These are phyloP conservation scores for Salmo trutta DNA, from an alignment of 2,797 vertebrate genomes.

Conservation along the genomic window DNA sequence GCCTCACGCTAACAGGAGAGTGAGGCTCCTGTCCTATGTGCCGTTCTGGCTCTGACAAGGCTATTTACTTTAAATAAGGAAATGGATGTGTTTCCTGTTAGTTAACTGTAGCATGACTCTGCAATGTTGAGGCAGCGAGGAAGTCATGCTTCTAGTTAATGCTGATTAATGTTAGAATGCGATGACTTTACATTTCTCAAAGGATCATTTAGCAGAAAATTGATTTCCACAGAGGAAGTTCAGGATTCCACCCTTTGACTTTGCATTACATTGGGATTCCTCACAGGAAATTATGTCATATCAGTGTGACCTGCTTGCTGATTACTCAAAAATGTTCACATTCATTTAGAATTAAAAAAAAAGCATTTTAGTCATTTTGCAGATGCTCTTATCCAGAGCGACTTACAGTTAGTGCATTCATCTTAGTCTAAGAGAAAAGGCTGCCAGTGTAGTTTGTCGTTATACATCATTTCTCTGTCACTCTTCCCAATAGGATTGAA, in stretches of 20 bases:
- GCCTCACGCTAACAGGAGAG: too few species aligned
- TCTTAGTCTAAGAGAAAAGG: constrained; percentile 4
- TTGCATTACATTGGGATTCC: not conserved
- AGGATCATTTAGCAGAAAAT: not conserved
- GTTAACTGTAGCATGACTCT: not conserved
- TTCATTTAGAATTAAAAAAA: too few species aligned
- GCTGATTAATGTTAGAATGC: not conserved
- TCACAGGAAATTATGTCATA: constrained; percentile 52
- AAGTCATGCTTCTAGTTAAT: not conserved
- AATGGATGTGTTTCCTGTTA: not conserved
- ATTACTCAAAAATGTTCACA: constrained; percentile 27
- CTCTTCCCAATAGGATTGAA: not conserved
- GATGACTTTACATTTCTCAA: not conserved
- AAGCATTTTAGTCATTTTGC: not conserved
- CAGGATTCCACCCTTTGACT: constrained; percentile 31
- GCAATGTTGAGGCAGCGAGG: not conserved
- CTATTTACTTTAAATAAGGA: not conserved
- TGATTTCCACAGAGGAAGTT: constrained; percentile 14
- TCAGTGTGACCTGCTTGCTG: constrained; percentile 43
- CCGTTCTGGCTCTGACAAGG: not conserved
- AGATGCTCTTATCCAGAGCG: not conserved
- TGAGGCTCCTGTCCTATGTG: not conserved
- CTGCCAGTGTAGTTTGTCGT: not conserved
- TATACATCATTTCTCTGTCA: constrained; percentile 20
- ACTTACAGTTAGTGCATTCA: too few species aligned